Percentiles rank a stretch among this genome's conserved stretches.
These are phyloP conservation scores for Amblyopsis rosae DNA, from an alignment of 2,113 vertebrate species.

Conservation along the genomic window DNA sequence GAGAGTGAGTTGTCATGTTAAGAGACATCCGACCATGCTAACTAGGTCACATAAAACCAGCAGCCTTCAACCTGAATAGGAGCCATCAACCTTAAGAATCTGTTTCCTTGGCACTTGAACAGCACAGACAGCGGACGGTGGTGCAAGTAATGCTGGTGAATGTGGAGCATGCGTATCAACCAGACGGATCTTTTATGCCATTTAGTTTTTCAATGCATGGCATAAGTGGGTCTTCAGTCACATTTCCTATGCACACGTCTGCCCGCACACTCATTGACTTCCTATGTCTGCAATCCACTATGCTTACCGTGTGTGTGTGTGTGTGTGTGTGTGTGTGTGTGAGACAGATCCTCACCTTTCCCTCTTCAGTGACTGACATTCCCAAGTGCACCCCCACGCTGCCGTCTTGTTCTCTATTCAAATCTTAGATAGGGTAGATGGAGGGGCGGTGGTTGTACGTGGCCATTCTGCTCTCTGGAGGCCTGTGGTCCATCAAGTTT, in stretches of 20 bases:
- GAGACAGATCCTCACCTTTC: constrained; percentile 2
- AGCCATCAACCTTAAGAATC: not conserved
- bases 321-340: not conserved
- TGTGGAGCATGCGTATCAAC: constrained; percentile 13
- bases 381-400: not conserved
- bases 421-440: constrained; percentile 16
- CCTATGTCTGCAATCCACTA: not conserved
- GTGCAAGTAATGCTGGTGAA: not conserved
- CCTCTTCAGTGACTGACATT: constrained; percentile 39
- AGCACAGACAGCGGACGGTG: constrained; percentile 16
- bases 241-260: not conserved
- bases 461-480: too few species aligned
- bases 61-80: constrained; percentile 4
- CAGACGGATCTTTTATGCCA: not conserved
- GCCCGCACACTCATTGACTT: not conserved
- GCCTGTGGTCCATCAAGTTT: not conserved
- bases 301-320: not conserved
- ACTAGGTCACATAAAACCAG: constrained; percentile 45
- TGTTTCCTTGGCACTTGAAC: not conserved
- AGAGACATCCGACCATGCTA: constrained; percentile 21
- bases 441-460: not conserved
- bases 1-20: not conserved
- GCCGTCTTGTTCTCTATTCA: constrained; percentile 36
- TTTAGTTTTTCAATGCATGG: constrained; percentile 19
- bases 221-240: constrained; percentile 34